These are phyloP conservation scores for Larimichthys crocea DNA, from an alignment of 2,113 vertebrate species.

Conservation along the genomic window DNA sequence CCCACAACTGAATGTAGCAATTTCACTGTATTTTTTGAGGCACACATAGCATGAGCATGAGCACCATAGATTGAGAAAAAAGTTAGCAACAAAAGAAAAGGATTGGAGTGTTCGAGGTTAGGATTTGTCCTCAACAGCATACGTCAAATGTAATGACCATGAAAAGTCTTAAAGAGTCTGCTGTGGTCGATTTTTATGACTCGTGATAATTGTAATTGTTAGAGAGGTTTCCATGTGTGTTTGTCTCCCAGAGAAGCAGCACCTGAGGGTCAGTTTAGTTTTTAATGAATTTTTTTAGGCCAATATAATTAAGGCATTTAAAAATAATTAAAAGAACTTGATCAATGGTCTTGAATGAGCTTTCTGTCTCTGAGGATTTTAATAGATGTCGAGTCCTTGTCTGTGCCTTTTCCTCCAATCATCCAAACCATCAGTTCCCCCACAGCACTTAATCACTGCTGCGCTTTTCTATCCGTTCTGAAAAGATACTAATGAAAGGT, in stretches of 20 bases:
- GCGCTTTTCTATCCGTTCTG: slow-evolving; percentile 54
- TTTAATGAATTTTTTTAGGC: slow-evolving; percentile 12
- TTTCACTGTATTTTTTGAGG: slow-evolving; percentile 7
- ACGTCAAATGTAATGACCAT: neutral
- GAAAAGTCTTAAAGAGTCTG: neutral
- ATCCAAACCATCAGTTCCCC: slow-evolving; percentile 55
- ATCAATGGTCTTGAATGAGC: slow-evolving; percentile 44
- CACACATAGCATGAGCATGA: neutral
- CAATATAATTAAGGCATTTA: slow-evolving; percentile 43
- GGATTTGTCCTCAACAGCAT: neutral
- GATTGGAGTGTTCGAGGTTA: neutral
- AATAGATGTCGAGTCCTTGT: slow-evolving; percentile 57
- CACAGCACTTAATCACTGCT: slow-evolving; percentile 66
- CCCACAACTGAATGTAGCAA: neutral
- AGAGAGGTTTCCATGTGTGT: neutral
- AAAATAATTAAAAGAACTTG: slow-evolving; percentile 42
- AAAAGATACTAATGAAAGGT: slow-evolving; percentile 74
- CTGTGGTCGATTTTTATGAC: neutral
- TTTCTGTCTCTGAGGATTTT: slow-evolving; percentile 42
- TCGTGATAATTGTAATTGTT: neutral
- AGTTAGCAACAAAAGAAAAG: neutral
- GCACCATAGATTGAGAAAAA: neutral
- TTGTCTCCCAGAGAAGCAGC: neutral
- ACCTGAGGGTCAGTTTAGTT: slow-evolving; percentile 23
- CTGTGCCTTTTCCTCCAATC: slow-evolving; percentile 62